These are phyloP conservation scores for Drosophila borealis DNA, from an alignment of 2,888 invertebrate genomes.

Conservation along the genomic window DNA sequence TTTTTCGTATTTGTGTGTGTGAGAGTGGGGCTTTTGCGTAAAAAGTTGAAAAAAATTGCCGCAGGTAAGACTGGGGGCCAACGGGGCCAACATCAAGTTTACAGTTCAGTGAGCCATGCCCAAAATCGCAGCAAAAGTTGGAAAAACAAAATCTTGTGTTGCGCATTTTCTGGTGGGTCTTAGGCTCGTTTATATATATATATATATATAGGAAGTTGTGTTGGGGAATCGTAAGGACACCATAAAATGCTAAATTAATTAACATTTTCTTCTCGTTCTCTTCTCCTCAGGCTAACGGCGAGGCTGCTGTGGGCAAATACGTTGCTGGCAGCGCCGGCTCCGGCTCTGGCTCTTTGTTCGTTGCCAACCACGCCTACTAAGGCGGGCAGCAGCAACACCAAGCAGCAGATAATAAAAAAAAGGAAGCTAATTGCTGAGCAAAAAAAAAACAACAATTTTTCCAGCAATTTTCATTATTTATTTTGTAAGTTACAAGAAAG, in stretches of 20 bases:
- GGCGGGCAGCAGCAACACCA: conserved; percentile 19
- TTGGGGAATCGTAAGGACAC: too few species aligned
- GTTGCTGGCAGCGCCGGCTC: conserved; percentile 93
- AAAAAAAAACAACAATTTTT: conserved; percentile 20
- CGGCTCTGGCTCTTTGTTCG: conserved; percentile 94
- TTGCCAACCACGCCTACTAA: conserved; percentile 98
- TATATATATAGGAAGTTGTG: too few species aligned
- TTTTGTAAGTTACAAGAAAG: conserved; percentile 65
- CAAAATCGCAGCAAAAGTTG: conserved; percentile 40
- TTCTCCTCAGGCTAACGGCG: conserved; percentile 92
- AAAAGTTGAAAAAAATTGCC: conserved; percentile 53
- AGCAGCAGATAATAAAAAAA: conserved; percentile 42
- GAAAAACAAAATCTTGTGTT: conserved; percentile 10
- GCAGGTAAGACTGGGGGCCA: conserved; percentile 37
- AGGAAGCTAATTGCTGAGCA: conserved; percentile 46
- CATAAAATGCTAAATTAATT: conserved; percentile 26
- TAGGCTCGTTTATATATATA: neutral
- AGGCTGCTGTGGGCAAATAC: conserved; percentile 96
- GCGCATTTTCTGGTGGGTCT: conserved; percentile 6
- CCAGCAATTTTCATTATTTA: conserved; percentile 63
- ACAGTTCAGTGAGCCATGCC: conserved; percentile 41
- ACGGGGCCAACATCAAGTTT: conserved; percentile 19
- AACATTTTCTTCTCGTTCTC: conserved; percentile 25
- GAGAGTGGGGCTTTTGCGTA: neutral
- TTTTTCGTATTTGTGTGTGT: neutral